A percentile compares a stretch with the other conserved stretches of the same genome.
Conservation (phyloP, 2,888 invertebrate species). For the Crepidodera aurea region DNA sequence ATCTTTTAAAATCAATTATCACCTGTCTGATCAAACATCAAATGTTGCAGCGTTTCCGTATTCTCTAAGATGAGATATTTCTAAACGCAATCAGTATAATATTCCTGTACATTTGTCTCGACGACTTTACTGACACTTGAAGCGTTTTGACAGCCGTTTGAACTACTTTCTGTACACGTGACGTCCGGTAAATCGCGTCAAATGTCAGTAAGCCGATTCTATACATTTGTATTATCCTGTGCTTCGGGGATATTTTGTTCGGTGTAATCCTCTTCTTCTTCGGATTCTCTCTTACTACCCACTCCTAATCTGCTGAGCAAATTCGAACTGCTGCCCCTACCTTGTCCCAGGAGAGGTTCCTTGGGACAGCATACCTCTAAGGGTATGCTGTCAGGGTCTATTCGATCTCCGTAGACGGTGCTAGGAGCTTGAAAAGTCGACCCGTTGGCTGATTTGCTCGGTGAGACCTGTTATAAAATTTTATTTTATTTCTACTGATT, state of each 20-base stretch:
- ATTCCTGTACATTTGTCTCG: neutral
- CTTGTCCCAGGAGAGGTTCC: constrained; percentile 56
- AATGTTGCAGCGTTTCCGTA: too few relatives aligned
- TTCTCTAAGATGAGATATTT: too few relatives aligned
- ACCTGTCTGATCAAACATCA: too few relatives aligned
- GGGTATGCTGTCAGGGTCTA: constrained; percentile 41
- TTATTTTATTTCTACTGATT: too few relatives aligned
- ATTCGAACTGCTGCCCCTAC: constrained; percentile 48
- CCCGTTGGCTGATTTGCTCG: constrained; percentile 40
- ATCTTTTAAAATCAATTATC: neutral
- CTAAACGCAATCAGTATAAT: too few relatives aligned
- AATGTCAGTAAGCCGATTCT: constrained; percentile 8
- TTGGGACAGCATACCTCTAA: constrained; percentile 56
- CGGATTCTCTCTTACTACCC: constrained; percentile 30
- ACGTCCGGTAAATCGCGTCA: neutral
- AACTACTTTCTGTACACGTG: neutral
- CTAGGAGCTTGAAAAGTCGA: constrained; percentile 24
- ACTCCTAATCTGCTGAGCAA: constrained; percentile 44
- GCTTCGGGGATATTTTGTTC: constrained; percentile 27
- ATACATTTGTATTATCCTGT: constrained; percentile 35
- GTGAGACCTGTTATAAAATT: constrained; percentile 39
- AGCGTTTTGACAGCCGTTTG: neutral
- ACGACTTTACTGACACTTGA: neutral
- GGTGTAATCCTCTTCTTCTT: constrained; percentile 31
- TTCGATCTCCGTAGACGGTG: constrained; percentile 19